Evolutionary conservation across 92 coral and sea anemone genomes (phyloP).

Genomic region (Pocillopora meandrina): DNA sequence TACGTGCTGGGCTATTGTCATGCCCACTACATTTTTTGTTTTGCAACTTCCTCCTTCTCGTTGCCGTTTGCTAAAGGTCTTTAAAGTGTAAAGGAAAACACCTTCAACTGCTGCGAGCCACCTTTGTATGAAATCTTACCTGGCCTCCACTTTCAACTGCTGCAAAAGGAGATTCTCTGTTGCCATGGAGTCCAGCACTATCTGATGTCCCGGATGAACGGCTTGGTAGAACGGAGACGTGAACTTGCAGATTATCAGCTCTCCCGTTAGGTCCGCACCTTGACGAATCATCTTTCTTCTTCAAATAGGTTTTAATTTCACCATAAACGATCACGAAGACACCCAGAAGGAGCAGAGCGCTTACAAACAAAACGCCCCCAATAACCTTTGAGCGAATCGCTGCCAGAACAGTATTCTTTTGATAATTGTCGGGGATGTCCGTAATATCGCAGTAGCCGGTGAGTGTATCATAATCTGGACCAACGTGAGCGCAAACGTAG

Average conservation of each 20-base stretch:
- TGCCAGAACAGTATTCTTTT: neutral
- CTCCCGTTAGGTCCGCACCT: neutral
- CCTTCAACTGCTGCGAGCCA: no score
- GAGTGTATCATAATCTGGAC: neutral
- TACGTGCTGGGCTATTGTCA: neutral
- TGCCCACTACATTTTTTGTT: no score
- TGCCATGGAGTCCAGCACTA: neutral
- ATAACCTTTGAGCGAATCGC: slow-evolving; percentile 19
- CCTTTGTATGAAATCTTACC: neutral
- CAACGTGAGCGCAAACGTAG: slow-evolving; percentile 32
- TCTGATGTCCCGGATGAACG: neutral
- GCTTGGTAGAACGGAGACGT: neutral
- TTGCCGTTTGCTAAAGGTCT: neutral
- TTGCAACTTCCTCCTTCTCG: no score
- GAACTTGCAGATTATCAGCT: neutral
- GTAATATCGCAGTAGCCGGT: neutral
- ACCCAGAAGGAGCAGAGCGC: neutral
- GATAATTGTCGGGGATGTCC: neutral
- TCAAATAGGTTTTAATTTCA: slow-evolving; percentile 11
- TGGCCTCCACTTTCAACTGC: neutral
- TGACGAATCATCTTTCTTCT: slow-evolving; percentile 3
- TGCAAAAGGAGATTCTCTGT: neutral
- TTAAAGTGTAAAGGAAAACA: neutral
- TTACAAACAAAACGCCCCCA: slow-evolving; percentile 20
- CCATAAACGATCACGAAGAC: slow-evolving; percentile 34